phyloP scores from a whole-genome alignment of 2,113 vertebrate genomes.

The Pardalotus punctatus region DNA sequence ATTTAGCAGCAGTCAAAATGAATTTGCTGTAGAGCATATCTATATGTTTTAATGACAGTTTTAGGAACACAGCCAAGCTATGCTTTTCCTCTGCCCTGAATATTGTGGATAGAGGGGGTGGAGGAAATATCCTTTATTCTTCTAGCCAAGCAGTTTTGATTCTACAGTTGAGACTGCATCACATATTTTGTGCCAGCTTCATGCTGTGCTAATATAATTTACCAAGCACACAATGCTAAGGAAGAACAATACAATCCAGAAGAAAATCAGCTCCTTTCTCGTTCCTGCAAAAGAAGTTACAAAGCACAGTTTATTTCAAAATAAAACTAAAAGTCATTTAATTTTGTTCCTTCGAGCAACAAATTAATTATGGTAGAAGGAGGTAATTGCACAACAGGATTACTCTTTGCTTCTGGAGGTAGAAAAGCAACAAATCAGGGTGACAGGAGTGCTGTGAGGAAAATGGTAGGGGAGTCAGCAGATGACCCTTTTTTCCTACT shows the following conservation, averaged over 20 bases:
- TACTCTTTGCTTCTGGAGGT: not conserved
- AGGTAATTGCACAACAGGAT: not conserved
- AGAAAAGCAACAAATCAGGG: not conserved
- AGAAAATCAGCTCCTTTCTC: not conserved
- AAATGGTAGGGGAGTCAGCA: not conserved
- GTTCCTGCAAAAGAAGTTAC: not conserved
- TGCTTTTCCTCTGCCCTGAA: not conserved
- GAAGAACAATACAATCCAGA: not conserved
- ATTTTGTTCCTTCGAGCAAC: constrained; percentile 1
- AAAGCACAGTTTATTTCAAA: not conserved
- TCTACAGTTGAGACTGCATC: not conserved
- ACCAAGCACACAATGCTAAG: not conserved
- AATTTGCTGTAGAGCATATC: not conserved
- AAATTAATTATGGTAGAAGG: not conserved
- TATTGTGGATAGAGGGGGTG: not conserved
- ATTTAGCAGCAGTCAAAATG: not conserved
- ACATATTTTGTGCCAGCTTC: not conserved
- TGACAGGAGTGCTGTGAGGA: not conserved
- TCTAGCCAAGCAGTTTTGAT: not conserved
- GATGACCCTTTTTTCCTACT: not conserved
- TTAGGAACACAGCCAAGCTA: not conserved
- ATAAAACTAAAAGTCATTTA: constrained; percentile 3
- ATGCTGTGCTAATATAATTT: constrained; percentile 37
- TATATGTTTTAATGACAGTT: not conserved
- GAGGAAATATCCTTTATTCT: not conserved